These are phyloP conservation scores for Macrosoma leucophasiata DNA, from an alignment of 2,888 invertebrate genomes.

Conservation along the genomic window DNA sequence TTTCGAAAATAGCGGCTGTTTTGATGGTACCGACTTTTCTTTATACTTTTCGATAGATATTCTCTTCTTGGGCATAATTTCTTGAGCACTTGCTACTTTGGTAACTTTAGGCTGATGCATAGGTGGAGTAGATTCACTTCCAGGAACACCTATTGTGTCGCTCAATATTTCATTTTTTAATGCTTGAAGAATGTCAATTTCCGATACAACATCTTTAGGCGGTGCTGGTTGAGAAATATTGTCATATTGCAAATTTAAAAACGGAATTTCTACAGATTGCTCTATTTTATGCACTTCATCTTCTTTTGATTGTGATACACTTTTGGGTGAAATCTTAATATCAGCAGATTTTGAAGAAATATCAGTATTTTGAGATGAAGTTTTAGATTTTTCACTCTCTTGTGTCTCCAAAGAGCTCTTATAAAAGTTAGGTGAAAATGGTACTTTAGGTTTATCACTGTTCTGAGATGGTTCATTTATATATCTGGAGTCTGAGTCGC, in stretches of 20 bases:
- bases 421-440: too few relatives aligned
- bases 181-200: constrained; percentile 68
- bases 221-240: constrained; percentile 40
- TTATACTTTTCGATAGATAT: constrained; percentile 70
- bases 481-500: too few relatives aligned
- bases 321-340: too few relatives aligned
- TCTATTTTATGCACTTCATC: too few relatives aligned
- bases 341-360: too few relatives aligned
- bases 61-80: constrained; percentile 53
- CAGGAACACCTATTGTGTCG: constrained; percentile 44
- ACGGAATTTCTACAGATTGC: constrained; percentile 44
- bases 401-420: too few relatives aligned
- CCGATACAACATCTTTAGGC: constrained; percentile 44
- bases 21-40: constrained; percentile 40
- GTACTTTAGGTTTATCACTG: too few relatives aligned
- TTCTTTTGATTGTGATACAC: too few relatives aligned
- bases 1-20: constrained; percentile 28
- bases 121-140: constrained; percentile 46
- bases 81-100: constrained; percentile 51
- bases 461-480: too few relatives aligned
- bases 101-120: constrained; percentile 62
- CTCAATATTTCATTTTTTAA: constrained; percentile 65
- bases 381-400: too few relatives aligned
- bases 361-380: too few relatives aligned
- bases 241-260: too few relatives aligned